Percentiles rank a stretch among this genome's conserved stretches.
These are phyloP conservation scores for Centropus bengalensis DNA, from an alignment of 2,113 vertebrate genomes.

Conservation along the genomic window DNA sequence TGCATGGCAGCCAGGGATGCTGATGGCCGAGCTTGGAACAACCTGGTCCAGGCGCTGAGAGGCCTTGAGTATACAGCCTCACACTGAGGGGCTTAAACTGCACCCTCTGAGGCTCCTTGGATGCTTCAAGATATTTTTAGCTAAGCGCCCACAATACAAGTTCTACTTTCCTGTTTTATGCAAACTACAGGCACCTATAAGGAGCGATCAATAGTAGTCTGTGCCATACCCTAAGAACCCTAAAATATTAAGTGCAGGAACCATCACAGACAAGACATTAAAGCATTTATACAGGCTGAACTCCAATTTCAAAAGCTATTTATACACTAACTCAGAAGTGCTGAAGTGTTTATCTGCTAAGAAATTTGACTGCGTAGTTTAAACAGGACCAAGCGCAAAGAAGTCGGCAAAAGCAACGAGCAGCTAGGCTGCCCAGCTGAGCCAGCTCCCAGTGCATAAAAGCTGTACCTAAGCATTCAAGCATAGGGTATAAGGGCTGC, in stretches of 20 bases:
- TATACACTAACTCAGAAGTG: conserved; percentile 30
- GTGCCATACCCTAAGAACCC: conserved; percentile 53
- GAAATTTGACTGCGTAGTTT: not conserved
- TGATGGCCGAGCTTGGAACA: not conserved
- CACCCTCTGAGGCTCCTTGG: not conserved
- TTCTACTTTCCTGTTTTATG: conserved; percentile 6
- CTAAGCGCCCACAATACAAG: not conserved
- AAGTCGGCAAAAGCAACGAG: not conserved
- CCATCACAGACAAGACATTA: conserved; percentile 51
- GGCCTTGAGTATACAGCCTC: not conserved
- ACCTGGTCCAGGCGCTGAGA: not conserved
- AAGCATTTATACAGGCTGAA: not conserved
- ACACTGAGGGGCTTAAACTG: not conserved
- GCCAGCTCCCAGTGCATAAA: not conserved
- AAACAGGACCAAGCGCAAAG: not conserved
- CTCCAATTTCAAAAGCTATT: conserved; percentile 38
- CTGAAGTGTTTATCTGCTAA: not conserved
- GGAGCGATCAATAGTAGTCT: conserved; percentile 26
- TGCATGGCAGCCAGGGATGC: fast-evolving
- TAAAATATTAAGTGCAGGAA: conserved; percentile 62
- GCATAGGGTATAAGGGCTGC: not conserved
- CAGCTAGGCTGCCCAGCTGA: not conserved
- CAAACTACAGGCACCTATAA: conserved; percentile 45
- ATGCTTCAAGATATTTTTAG: not conserved
- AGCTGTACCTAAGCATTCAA: not conserved